phyloP scores from a whole-genome alignment of 2,113 vertebrate genomes.

The Hydrolagus affinis region DNA sequence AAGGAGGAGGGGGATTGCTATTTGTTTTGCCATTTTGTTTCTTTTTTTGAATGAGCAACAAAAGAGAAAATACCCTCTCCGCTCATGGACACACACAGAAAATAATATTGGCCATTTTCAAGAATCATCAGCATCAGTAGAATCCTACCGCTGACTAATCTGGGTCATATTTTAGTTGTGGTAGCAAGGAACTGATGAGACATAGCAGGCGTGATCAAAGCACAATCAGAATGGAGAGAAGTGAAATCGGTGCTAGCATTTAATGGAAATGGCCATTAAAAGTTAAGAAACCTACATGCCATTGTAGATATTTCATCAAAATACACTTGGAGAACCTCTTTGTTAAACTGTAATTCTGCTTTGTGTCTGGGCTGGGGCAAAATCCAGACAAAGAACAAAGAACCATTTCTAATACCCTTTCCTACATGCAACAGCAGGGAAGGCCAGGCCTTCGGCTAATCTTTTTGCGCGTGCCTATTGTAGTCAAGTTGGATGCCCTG shows the following conservation, averaged over 20 bases:
- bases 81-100: background rate
- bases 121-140: no score
- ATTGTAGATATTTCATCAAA: background rate
- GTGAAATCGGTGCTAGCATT: background rate
- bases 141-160: no score
- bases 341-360: constrained; percentile 1
- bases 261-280: background rate
- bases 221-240: background rate
- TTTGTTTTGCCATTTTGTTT: no score
- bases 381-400: constrained; percentile 1
- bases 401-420: background rate
- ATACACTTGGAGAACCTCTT: background rate
- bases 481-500: background rate
- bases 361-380: background rate
- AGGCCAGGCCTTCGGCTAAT: background rate
- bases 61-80: background rate
- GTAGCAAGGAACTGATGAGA: background rate
- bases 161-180: background rate
- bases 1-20: no score
- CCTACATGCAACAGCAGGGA: background rate
- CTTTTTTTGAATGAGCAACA: background rate
- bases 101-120: background rate
- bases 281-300: no score
- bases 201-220: background rate
- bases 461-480: background rate